Evolutionary conservation across 2,797 vertebrate genomes (phyloP).

Genomic region (Halcyon chelicuti): DNA sequence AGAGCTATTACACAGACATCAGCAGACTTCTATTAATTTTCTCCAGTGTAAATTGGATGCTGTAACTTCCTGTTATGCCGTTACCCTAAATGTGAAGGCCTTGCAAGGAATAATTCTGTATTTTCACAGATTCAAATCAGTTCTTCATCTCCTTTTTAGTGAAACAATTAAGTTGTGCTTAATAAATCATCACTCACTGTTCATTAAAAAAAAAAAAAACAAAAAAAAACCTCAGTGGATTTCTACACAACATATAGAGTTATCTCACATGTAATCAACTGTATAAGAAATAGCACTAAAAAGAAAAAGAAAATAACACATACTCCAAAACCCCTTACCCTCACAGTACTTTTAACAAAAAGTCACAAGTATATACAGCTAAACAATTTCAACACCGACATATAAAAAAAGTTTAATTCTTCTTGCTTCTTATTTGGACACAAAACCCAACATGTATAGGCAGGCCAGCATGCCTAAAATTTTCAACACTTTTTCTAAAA

Average conservation of each 20-base stretch:
- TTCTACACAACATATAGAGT: neutral
- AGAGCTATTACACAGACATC: neutral
- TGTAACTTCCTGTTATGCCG: neutral
- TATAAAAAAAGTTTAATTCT: neutral
- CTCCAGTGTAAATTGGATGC: neutral
- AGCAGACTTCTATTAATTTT: neutral
- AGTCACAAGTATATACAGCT: neutral
- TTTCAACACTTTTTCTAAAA: neutral
- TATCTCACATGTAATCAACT: neutral
- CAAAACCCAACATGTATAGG: neutral
- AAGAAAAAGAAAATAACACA: neutral
- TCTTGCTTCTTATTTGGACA: neutral
- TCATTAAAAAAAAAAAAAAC: neutral
- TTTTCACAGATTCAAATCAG: neutral
- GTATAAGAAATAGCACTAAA: neutral
- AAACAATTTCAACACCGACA: neutral
- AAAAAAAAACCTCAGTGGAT: neutral
- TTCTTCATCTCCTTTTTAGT: neutral
- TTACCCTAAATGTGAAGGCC: neutral
- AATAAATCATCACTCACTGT: neutral
- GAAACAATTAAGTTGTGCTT: neutral
- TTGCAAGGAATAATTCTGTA: neutral
- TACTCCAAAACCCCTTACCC: fast-evolving
- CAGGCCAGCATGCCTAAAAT: neutral
- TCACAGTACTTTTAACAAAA: neutral